Percentiles rank a stretch among this genome's conserved stretches.
Evolutionary conservation across 2,113 vertebrate genomes (phyloP).

Genomic region (Polyodon spathula): DNA sequence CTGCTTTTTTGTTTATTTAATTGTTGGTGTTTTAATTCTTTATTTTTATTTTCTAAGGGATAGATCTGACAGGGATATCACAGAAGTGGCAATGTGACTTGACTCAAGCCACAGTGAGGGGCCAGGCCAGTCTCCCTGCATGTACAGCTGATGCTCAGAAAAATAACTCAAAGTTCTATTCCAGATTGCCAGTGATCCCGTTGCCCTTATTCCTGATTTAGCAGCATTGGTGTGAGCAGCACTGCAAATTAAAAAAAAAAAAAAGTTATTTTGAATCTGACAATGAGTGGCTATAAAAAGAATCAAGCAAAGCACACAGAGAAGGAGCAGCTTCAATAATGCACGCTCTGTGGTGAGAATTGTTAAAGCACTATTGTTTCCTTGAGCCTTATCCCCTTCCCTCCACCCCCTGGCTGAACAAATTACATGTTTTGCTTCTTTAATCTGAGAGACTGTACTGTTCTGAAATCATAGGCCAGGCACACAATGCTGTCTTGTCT

Average conservation of each 20-base stretch:
- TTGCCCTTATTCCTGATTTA: slow-evolving; percentile 13
- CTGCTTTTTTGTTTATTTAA: too few species aligned
- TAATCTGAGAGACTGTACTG: slow-evolving; percentile 47
- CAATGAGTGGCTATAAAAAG: slow-evolving; percentile 20
- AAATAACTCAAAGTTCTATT: slow-evolving; percentile 3
- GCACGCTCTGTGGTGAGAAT: slow-evolving; percentile 5
- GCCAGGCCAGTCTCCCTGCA: too few species aligned
- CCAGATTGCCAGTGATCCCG: slow-evolving; percentile 14
- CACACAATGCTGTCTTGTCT: slow-evolving; percentile 52
- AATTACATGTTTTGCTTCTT: slow-evolving; percentile 27
- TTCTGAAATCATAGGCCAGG: slow-evolving; percentile 43
- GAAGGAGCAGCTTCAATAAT: background rate
- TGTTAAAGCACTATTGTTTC: slow-evolving; percentile 8
- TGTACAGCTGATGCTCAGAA: too few species aligned
- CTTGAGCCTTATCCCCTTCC: background rate
- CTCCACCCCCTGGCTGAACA: slow-evolving; percentile 28
- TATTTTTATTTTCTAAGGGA: too few species aligned
- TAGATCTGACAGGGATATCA: too few species aligned
- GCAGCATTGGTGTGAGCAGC: slow-evolving; percentile 11
- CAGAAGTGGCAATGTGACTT: too few species aligned
- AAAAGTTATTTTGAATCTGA: slow-evolving; percentile 9
- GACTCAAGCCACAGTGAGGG: too few species aligned
- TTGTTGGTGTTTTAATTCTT: too few species aligned
- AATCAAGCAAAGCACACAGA: background rate
- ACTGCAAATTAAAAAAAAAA: too few species aligned